Base-by-base conservation (phyloP, 2,113 vertebrate genomes). In the Tragelaphus imberbis region DNA sequence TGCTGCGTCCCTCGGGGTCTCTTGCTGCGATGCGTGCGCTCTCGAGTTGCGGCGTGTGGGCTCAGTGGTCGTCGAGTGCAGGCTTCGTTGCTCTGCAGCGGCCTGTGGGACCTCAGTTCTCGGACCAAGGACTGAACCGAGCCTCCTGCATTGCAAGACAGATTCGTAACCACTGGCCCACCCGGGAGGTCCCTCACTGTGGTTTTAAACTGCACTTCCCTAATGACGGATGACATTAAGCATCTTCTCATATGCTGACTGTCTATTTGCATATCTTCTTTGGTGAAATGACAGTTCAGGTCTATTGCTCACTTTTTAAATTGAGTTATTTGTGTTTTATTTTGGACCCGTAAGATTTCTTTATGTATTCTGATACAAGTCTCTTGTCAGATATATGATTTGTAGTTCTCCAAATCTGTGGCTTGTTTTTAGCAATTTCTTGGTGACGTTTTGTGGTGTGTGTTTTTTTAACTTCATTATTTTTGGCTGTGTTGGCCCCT, bases 251-350 rank as follows among this genome's bases (percentile, higher is more conserved):
- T 81, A 47, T 93, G 59, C 58, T 55, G 82, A 49, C 6, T 68
- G 13, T 25, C 8, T 33, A 17, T 82, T 58, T 16, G 21, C n/a
- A 8, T 65, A 16, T 84, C 49, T 68, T 95, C 77, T 91, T 90
- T 44, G 44, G 36, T 88, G 28, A 91, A 80, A 75, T n/a, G 27
- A 53, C 68, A 56, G 2, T 68, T 93, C 58, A 51, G 0, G 23
- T 47, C 58, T 94, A 87, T 75, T 85, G 59, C 30, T 51, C 19
- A 49, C 6, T 85, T 44, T 93, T 87, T 30, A n/a, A 88, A 95
- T 53, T 36, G 51, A 56, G 21, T 90, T 82, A n/a, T 75, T 90
- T 75, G 82, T 88, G 40, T 58, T 75, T 61, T 79, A 77, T 90
- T 95, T 93, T 90, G 53, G 53, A 56, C 36, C 30, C 21, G 17